phyloP scores from a whole-genome alignment of 2,888 invertebrate genomes.

The Orgyia antiqua region DNA sequence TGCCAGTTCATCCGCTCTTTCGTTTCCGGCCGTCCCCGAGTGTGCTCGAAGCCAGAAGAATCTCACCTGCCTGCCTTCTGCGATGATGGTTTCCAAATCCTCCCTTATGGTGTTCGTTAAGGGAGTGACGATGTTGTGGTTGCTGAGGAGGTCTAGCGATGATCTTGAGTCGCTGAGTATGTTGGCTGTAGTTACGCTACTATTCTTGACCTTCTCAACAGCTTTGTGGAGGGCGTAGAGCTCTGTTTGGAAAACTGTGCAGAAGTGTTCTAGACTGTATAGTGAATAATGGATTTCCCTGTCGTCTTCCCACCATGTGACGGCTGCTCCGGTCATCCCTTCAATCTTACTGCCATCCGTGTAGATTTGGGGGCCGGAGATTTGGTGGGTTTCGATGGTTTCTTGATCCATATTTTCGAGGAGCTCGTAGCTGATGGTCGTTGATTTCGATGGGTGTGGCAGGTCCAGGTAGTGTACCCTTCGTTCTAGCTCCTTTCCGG shows the following conservation, averaged over 20 bases:
- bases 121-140: background rate
- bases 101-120: background rate
- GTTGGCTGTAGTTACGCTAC: background rate
- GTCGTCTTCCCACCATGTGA: slow-evolving; percentile 1
- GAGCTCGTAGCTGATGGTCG: slow-evolving; percentile 1
- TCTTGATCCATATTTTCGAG: slow-evolving; percentile 1
- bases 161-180: slow-evolving; percentile 8
- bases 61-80: background rate
- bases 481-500: background rate
- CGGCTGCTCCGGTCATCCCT: background rate
- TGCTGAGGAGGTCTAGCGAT: slow-evolving; percentile 3
- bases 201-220: background rate
- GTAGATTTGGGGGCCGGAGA: slow-evolving; percentile 2
- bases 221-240: slow-evolving; percentile 2
- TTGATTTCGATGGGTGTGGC: slow-evolving; percentile 1
- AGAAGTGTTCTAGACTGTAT: slow-evolving; percentile 1
- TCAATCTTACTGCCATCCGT: slow-evolving; percentile 7
- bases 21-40: slow-evolving; percentile 5
- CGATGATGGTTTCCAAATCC: background rate
- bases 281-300: background rate
- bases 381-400: background rate
- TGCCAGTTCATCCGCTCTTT: slow-evolving; percentile 7
- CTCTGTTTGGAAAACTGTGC: slow-evolving; percentile 2
- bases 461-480: background rate
- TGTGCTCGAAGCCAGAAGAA: slow-evolving; percentile 10